Percentiles rank a stretch among this genome's conserved stretches.
Conservation (phyloP, 2,797 vertebrate species). For the Crenichthys baileyi region DNA sequence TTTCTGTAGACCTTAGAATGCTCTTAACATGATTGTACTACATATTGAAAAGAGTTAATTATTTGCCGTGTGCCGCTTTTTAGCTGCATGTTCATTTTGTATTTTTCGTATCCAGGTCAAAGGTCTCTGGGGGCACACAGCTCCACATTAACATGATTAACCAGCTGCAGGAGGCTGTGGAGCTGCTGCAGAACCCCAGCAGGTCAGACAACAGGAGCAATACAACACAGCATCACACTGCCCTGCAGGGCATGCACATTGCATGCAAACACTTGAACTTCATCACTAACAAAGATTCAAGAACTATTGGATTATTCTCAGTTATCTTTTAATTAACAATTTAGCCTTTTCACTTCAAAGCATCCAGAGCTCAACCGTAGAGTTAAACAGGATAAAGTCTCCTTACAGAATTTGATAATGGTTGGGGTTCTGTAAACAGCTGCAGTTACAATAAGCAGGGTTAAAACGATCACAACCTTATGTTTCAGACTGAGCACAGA, state of each 20-base stretch:
- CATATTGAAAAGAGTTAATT: no score
- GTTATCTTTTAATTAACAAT: neutral
- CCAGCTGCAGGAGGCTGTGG: constrained; percentile 89
- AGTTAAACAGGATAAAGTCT: neutral
- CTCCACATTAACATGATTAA: constrained; percentile 86
- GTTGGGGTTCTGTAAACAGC: neutral
- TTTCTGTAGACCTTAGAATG: no score
- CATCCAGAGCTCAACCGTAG: neutral
- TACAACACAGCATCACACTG: no score
- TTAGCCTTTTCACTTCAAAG: neutral
- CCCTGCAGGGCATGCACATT: no score
- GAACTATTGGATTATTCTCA: neutral
- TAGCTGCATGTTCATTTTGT: neutral
- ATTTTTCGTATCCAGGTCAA: constrained; percentile 76
- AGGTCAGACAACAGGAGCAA: constrained; percentile 75
- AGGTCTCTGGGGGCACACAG: constrained; percentile 76
- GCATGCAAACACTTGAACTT: no score
- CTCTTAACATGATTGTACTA: neutral
- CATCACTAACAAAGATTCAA: no score
- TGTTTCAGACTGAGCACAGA: constrained; percentile 77
- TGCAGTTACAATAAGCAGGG: neutral
- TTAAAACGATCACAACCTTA: neutral
- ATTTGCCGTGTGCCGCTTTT: neutral
- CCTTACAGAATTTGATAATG: neutral
- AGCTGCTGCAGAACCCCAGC: constrained; percentile 87